phyloP scores from a whole-genome alignment of 2,797 vertebrate genomes.

The Brachyrhaphis roseni region DNA sequence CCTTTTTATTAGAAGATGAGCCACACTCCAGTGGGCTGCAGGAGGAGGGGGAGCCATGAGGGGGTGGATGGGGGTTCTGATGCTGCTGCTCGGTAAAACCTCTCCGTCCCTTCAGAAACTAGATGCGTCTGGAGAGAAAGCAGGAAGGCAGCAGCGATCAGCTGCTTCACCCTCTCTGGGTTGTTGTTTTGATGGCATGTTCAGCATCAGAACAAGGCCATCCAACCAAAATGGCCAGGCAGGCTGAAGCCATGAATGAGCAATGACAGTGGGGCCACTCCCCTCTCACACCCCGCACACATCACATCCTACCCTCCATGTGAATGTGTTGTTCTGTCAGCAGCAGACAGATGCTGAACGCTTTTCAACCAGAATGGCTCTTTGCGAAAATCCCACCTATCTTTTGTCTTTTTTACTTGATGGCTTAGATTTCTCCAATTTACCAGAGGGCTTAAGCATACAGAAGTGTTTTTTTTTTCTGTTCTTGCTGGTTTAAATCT shows the following conservation, averaged over 20 bases:
- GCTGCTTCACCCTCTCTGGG: conserved; percentile 16
- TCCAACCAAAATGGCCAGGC: conserved; percentile 68
- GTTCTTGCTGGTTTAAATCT: neutral
- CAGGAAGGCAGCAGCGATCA: neutral
- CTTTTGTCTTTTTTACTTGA: neutral
- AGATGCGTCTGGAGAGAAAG: neutral
- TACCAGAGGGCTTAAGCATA: neutral
- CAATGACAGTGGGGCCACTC: conserved; percentile 61
- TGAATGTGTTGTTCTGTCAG: conserved; percentile 54
- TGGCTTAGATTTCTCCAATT: neutral
- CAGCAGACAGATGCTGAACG: conserved; percentile 2
- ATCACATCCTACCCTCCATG: conserved; percentile 46
- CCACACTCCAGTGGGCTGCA: conserved; percentile 21
- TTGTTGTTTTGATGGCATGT: conserved; percentile 53
- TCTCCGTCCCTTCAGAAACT: conserved; percentile 18
- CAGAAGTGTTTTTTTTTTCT: neutral
- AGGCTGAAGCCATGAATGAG: conserved; percentile 71
- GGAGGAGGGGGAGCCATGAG: conserved; percentile 3
- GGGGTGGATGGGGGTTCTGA: conserved; percentile 47
- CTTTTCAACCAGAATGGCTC: conserved; percentile 18
- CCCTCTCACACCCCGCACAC: conserved; percentile 40
- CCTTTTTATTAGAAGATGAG: conserved; percentile 33
- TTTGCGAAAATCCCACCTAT: neutral
- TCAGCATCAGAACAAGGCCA: conserved; percentile 53
- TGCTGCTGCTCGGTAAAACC: conserved; percentile 55